These are phyloP conservation scores for Diaprepes abbreviatus DNA, from an alignment of 2,888 invertebrate species.

Conservation along the genomic window DNA sequence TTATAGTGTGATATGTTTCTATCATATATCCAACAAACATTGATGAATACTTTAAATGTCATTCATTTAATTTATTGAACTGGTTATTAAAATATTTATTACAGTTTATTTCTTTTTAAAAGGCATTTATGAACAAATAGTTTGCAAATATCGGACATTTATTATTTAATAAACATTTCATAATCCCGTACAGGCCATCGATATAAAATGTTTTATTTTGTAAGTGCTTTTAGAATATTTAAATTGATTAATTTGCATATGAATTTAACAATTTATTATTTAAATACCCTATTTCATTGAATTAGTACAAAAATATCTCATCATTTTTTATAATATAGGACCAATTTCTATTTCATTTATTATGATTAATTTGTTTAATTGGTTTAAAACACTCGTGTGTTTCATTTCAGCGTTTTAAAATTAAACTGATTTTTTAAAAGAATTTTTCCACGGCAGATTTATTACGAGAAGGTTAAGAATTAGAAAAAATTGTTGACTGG, in stretches of 20 bases:
- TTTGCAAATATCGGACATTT: constrained; percentile 21
- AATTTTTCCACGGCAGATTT: too few species aligned
- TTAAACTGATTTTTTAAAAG: too few species aligned
- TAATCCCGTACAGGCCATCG: not conserved
- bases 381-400: too few species aligned
- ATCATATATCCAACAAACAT: not conserved
- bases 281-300: not conserved
- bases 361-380: too few species aligned
- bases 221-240: not conserved
- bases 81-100: constrained; percentile 47
- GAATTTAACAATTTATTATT: not conserved
- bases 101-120: constrained; percentile 42
- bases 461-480: too few species aligned
- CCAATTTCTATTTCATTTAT: too few species aligned
- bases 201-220: constrained; percentile 7
- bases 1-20: not conserved
- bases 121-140: constrained; percentile 32
- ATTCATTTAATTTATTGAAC: constrained; percentile 39
- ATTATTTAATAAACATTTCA: constrained; percentile 22
- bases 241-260: not conserved
- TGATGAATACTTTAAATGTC: constrained; percentile 36
- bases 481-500: too few species aligned
- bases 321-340: too few species aligned
- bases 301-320: too few species aligned
- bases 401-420: too few species aligned